Percentiles rank a stretch among this genome's conserved stretches.
These are phyloP conservation scores for Ophiodon elongatus DNA, from an alignment of 2,113 vertebrate species.

Conservation along the genomic window DNA sequence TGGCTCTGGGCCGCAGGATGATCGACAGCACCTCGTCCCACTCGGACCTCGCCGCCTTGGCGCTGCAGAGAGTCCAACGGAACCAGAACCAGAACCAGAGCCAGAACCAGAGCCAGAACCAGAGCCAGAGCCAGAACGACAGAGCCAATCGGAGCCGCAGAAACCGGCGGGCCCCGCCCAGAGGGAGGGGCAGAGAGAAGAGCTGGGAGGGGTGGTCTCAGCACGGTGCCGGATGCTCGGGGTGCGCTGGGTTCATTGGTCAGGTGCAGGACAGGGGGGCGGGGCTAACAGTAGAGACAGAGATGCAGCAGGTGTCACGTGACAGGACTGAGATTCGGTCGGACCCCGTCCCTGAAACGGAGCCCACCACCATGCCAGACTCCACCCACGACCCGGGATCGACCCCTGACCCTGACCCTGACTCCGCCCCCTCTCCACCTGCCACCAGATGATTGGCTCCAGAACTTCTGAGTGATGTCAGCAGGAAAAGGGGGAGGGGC, in stretches of 20 bases:
- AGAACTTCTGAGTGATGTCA: background rate
- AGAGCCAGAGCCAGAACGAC: slow-evolving; percentile 40
- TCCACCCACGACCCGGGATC: background rate
- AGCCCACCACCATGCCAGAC: background rate
- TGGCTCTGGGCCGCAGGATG: slow-evolving; percentile 85
- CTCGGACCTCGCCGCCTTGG: slow-evolving; percentile 88
- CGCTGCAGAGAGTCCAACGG: slow-evolving; percentile 75
- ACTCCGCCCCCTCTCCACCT: background rate
- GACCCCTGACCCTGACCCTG: background rate
- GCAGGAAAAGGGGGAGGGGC: background rate
- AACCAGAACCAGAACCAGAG: slow-evolving; percentile 24
- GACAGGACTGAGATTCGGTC: slow-evolving; percentile 10
- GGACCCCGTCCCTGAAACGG: slow-evolving; percentile 5
- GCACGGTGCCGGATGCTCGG: slow-evolving; percentile 26
- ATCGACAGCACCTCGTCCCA: slow-evolving; percentile 95
- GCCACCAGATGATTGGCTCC: background rate
- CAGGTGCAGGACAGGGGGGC: slow-evolving; percentile 18
- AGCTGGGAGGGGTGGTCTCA: slow-evolving; percentile 16
- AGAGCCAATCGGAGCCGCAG: slow-evolving; percentile 70
- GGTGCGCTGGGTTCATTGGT: background rate
- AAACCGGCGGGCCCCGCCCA: background rate
- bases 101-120: slow-evolving; percentile 56
- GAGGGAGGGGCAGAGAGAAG: slow-evolving; percentile 15
- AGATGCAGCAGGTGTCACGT: slow-evolving; percentile 5
- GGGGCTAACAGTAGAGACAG: slow-evolving; percentile 25